phyloP scores from a whole-genome alignment of 2,888 invertebrate genomes.

The Hymenopus coronatus region DNA sequence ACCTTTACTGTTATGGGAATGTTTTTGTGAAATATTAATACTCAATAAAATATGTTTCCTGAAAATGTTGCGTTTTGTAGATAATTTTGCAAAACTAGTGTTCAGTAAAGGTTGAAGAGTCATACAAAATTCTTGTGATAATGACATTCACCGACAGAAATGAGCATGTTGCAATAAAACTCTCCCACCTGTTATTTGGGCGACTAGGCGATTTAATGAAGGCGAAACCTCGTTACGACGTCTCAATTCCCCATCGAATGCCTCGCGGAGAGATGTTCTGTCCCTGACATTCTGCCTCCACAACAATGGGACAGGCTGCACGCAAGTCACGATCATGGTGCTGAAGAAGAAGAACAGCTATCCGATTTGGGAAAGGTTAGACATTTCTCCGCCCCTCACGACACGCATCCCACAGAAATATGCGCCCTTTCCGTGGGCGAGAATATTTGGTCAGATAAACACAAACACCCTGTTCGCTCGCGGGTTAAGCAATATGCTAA shows the following conservation, averaged over 20 bases:
- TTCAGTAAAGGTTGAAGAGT: too few relatives aligned
- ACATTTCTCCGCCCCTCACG: not conserved
- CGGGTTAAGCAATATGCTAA: not conserved
- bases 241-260: not conserved
- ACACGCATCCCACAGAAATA: not conserved
- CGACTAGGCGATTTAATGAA: not conserved
- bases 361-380: not conserved
- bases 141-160: not conserved
- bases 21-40: too few relatives aligned
- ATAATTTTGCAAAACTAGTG: too few relatives aligned
- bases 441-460: not conserved
- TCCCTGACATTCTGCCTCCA: not conserved
- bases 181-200: not conserved
- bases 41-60: too few relatives aligned
- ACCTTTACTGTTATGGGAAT: too few relatives aligned
- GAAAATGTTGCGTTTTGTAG: too few relatives aligned
- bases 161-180: not conserved
- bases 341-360: not conserved
- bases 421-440: not conserved
- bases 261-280: not conserved
- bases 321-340: not conserved
- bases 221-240: not conserved
- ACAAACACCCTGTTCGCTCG: not conserved
- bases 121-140: not conserved
- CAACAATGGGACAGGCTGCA: not conserved